Percentiles rank a stretch among this genome's conserved stretches.
These are phyloP conservation scores for Oreochromis grahami DNA, from an alignment of 2,797 vertebrate genomes.

Conservation along the genomic window DNA sequence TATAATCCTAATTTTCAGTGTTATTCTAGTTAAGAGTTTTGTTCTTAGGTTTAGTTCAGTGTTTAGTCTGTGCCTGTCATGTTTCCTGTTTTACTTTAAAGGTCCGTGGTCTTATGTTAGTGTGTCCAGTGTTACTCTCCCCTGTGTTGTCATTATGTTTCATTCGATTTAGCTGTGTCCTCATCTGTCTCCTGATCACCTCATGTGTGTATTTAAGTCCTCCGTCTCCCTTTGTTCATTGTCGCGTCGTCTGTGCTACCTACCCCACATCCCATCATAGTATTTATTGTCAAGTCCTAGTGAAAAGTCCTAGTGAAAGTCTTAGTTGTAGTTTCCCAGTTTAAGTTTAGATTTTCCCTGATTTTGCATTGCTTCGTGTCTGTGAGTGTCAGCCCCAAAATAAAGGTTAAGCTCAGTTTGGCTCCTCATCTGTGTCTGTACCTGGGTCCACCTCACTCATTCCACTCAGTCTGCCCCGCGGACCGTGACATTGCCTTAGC, in stretches of 20 bases:
- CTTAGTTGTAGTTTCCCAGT: background rate
- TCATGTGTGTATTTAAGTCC: background rate
- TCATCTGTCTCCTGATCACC: background rate
- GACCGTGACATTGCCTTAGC: background rate
- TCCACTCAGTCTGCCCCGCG: background rate
- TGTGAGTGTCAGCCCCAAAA: background rate
- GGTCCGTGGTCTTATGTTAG: background rate
- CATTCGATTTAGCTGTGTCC: background rate
- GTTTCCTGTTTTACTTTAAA: background rate
- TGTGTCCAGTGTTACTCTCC: background rate
- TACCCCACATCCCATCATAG: background rate
- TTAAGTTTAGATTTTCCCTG: background rate
- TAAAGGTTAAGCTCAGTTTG: background rate
- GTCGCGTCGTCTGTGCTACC: fast-evolving
- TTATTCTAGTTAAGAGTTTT: background rate
- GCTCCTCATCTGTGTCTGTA: background rate
- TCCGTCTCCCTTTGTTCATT: background rate
- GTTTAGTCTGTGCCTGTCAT: background rate
- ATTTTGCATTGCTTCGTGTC: background rate
- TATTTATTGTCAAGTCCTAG: background rate
- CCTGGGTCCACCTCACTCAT: background rate
- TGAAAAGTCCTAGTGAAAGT: background rate
- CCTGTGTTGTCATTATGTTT: background rate
- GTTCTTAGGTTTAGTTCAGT: background rate
- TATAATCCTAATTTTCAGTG: background rate